Evolutionary conservation across 1,140 invertebrate species (phyloP).

Genomic region (Hetaerina americana): DNA sequence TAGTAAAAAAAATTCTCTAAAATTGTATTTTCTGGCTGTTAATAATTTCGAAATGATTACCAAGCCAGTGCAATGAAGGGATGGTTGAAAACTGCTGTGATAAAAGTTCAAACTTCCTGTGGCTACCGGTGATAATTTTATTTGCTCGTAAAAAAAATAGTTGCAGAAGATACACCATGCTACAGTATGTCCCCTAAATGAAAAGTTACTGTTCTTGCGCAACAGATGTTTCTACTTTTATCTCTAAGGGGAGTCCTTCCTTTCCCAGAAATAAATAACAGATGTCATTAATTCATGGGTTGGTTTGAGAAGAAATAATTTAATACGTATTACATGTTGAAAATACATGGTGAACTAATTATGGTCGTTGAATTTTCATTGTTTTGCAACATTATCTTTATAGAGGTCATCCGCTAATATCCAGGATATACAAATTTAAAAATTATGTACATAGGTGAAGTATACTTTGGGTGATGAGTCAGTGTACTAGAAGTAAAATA

Average conservation of each 20-base stretch:
- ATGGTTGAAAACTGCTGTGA: neutral
- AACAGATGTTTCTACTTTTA: neutral
- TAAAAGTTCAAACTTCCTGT: neutral
- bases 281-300: neutral
- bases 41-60: neutral
- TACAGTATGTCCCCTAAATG: neutral
- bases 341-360: constrained; percentile 1
- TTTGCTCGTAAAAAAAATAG: neutral
- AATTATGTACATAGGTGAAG: neutral
- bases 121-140: neutral
- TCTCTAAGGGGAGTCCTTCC: neutral
- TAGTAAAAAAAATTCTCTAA: neutral
- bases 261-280: too few species aligned
- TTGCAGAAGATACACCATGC: neutral
- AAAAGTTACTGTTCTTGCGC: neutral
- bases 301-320: neutral
- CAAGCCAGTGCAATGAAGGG: neutral
- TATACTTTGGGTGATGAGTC: neutral
- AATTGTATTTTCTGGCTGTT: neutral
- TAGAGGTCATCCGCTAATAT: neutral
- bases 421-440: neutral
- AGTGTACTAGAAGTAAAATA: neutral
- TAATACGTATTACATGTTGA: constrained; percentile 1
- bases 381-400: neutral
- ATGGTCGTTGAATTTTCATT: neutral